Evolutionary conservation across 2,797 vertebrate genomes (phyloP), one percentile per base, ranked within the genome.

Genomic region (Sebastes cheni): DNA sequence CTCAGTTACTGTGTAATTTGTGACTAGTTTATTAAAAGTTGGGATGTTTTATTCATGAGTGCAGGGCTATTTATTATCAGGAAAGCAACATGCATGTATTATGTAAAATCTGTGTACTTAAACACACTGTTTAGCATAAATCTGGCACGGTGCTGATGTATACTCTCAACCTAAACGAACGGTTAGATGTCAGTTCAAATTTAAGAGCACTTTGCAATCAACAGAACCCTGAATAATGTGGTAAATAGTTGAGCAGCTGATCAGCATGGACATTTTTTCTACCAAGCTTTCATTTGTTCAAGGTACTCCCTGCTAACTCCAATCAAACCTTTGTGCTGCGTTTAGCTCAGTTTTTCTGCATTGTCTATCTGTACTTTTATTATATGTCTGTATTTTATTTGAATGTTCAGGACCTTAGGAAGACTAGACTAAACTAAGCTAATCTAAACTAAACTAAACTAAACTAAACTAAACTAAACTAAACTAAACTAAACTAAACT

Each of bases 111-210:
- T 56, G 42, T 22, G 52, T 12, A 59, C 64, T 11, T 60, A 32
- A 59, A 81, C n/a, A 7, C 5, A 20, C 4, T 55, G 13, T 61
- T 42, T 30, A n/a, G 39, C n/a, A 61, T 55, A 8, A 72, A 52
- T 18, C 5, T 1, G 1, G 0, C 1, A 25, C 2, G 0, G 1
- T 10, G 8, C 22, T 12, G 29, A 14, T 6, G 23, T 1, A 46
- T 11, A 50, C 11, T 12, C 6, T 34, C 4, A 16, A 32, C 12
- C 10, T 14, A 7, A 55, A 29, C 50, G 42, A 27, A 50, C 42
- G 20, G 18, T 0, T 59, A 50, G 11, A 14, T 16, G 14, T 66
- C 7, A 30, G 23, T 27, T 50, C 0, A 27, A n/a, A 25, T 71
- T 65, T 23, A 42, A 23, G 4, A n/a, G n/a, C 52, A 30, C 23